A percentile compares a stretch with the other conserved stretches of the same genome.
Evolutionary conservation across 2,113 vertebrate species (phyloP).

Genomic region (Ciconia maguari): DNA sequence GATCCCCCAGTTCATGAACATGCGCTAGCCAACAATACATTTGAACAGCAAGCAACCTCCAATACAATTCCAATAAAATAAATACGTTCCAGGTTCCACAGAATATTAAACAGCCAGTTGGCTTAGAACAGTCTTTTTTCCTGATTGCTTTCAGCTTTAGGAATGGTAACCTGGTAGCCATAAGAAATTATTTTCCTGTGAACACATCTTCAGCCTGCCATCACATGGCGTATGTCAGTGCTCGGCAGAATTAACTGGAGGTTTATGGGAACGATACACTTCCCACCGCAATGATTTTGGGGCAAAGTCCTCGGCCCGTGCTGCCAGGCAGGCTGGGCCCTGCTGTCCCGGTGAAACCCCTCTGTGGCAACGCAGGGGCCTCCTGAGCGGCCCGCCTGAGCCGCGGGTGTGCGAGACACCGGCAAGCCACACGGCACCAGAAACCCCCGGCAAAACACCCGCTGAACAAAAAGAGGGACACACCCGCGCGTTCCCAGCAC

Average conservation of each 20-base stretch:
- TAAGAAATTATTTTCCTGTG: not conserved
- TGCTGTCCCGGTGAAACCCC: too few species aligned
- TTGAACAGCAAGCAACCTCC: not conserved
- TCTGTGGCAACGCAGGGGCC: too few species aligned
- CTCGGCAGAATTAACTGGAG: not conserved
- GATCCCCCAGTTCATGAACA: fast-evolving
- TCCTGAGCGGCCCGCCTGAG: not conserved
- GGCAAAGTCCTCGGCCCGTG: too few species aligned
- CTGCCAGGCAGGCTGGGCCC: not conserved
- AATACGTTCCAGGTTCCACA: fast-evolving
- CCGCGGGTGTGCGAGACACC: not conserved
- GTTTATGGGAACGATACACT: fast-evolving
- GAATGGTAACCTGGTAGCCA: fast-evolving
- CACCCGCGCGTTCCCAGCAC: not conserved
- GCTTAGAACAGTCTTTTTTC: not conserved
- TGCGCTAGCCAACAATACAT: fast-evolving
- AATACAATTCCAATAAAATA: fast-evolving
- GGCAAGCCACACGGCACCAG: too few species aligned
- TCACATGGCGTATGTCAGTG: fast-evolving
- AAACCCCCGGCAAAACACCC: not conserved
- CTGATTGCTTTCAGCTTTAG: not conserved
- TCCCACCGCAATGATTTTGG: not conserved
- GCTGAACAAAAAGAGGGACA: not conserved
- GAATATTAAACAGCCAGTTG: too few species aligned
- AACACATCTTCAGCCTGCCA: not conserved